phyloP scores from a whole-genome alignment of 2,888 invertebrate genomes.

The Helobdella robusta region DNA sequence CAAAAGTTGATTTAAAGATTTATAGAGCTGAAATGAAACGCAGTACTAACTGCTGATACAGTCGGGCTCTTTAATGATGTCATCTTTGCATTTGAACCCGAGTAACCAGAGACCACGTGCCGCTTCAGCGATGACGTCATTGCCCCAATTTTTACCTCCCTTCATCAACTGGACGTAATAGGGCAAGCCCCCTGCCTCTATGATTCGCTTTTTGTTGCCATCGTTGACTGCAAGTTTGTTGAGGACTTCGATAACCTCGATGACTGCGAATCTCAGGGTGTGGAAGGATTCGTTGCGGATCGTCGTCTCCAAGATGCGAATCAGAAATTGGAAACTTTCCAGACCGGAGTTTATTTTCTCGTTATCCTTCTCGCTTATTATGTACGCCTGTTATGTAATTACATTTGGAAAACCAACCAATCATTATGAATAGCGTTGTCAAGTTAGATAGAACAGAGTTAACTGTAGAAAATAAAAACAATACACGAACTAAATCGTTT shows the following conservation, averaged over 20 bases:
- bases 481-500: too few species aligned
- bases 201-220: conserved; percentile 38
- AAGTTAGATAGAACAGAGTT: too few species aligned
- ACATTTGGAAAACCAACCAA: too few species aligned
- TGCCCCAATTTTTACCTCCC: conserved; percentile 1
- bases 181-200: conserved; percentile 27
- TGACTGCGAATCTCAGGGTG: conserved; percentile 40
- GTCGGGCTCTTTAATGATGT: conserved; percentile 24
- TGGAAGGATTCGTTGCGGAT: conserved; percentile 36
- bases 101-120: conserved; percentile 29
- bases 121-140: conserved; percentile 20
- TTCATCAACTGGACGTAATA: conserved; percentile 27
- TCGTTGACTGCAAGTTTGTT: conserved; percentile 42
- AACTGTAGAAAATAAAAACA: too few species aligned
- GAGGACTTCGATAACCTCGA: conserved; percentile 39
- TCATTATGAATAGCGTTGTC: too few species aligned
- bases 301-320: conserved; percentile 38
- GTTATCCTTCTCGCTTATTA: conserved; percentile 42
- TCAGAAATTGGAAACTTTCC: conserved; percentile 38
- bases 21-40: too few species aligned
- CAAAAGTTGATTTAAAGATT: too few species aligned
- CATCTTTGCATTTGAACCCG: conserved; percentile 29
- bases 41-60: conserved; percentile 27
- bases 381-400: conserved; percentile 38
- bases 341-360: conserved; percentile 39